phyloP scores from a whole-genome alignment of 30 jellyfish, hydroid and myxozoan genomes.

The Turritopsis rubra region DNA sequence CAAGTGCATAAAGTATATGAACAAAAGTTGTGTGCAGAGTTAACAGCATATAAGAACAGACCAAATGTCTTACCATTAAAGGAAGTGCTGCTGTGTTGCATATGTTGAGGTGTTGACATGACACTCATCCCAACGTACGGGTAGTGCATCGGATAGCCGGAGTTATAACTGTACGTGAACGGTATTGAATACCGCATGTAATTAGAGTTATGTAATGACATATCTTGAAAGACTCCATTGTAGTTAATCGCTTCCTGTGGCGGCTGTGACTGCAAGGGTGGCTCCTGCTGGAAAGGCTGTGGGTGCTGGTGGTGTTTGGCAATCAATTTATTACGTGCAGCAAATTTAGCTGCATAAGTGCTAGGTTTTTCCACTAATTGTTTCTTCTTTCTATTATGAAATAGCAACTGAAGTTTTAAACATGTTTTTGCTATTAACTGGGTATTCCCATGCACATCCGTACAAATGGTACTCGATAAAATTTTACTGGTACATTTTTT shows the following conservation, averaged over 20 bases:
- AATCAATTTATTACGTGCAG: slow-evolving; percentile 40
- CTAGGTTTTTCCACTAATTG: slow-evolving; percentile 33
- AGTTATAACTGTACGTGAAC: neutral
- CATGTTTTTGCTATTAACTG: neutral
- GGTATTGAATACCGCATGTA: neutral
- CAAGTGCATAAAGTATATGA: too few relatives aligned
- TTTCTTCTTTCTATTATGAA: slow-evolving; percentile 26
- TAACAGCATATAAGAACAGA: too few relatives aligned
- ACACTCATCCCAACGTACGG: neutral
- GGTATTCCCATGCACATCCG: neutral
- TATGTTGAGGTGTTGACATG: neutral
- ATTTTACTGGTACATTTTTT: too few relatives aligned
- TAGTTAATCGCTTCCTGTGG: neutral
- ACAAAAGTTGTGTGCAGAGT: too few relatives aligned
- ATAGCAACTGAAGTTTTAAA: too few relatives aligned
- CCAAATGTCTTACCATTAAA: neutral
- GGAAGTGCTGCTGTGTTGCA: neutral
- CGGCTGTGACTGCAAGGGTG: neutral
- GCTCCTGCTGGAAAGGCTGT: slow-evolving; percentile 10
- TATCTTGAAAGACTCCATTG: neutral
- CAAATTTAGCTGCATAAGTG: slow-evolving; percentile 81
- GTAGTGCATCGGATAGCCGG: neutral
- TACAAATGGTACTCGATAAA: too few relatives aligned
- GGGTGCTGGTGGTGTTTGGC: slow-evolving; percentile 11
- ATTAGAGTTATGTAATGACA: neutral